Conservation (phyloP, 1,140 invertebrate species). For the Phocides pigmalion region DNA sequence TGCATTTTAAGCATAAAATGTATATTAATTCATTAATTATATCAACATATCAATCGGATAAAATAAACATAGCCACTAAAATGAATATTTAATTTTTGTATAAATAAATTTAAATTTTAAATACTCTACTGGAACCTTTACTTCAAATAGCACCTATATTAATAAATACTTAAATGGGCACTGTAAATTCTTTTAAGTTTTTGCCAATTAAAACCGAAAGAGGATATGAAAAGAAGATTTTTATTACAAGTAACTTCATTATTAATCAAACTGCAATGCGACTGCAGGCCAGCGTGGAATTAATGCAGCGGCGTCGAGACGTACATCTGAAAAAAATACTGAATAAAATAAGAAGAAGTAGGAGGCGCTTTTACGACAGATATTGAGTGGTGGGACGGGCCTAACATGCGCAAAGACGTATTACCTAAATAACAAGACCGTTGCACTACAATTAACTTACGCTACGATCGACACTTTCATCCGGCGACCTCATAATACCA, state of each 20-base stretch:
- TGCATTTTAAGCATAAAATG: too few relatives aligned
- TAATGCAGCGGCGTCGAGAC: constrained; percentile 72
- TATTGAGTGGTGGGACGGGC: constrained; percentile 82
- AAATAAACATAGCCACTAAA: too few relatives aligned
- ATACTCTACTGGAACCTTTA: neutral
- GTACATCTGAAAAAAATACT: constrained; percentile 67
- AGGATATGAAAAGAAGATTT: neutral
- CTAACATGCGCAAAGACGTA: constrained; percentile 79
- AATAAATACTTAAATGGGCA: neutral
- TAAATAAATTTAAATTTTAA: neutral
- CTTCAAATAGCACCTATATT: neutral
- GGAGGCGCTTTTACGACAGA: constrained; percentile 79
- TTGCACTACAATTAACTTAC: constrained; percentile 64
- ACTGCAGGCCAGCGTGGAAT: constrained; percentile 57
- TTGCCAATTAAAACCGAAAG: neutral
- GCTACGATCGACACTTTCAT: constrained; percentile 63
- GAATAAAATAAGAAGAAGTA: constrained; percentile 81
- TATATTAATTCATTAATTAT: too few relatives aligned
- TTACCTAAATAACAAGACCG: constrained; percentile 58
- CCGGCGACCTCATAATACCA: constrained; percentile 61
- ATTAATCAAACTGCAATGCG: constrained; percentile 80
- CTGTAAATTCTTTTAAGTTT: neutral
- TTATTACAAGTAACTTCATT: constrained; percentile 57
- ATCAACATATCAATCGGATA: too few relatives aligned
- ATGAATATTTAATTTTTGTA: too few relatives aligned